Evolutionary conservation across 92 coral and sea anemone genomes (phyloP), one percentile per base, ranked within the genome.

Genomic region (Bergia puertoricense): DNA sequence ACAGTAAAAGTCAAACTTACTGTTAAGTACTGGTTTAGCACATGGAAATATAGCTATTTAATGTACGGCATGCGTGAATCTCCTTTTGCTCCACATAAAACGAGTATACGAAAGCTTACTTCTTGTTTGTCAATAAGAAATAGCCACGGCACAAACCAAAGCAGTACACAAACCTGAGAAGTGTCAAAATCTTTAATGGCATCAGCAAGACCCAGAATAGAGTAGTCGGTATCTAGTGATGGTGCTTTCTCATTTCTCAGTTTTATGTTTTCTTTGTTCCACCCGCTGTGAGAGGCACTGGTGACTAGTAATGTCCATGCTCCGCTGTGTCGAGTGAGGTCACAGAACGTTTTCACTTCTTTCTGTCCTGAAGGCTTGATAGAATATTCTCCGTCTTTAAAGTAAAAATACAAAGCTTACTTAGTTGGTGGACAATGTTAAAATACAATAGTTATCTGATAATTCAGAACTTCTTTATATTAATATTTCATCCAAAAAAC

Each of bases 171-270:
- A 13, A 91, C 93, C 88, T 91, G 89, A 11, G 91, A 89, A 15
- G 59, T 9, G 65, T 91, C 93, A 74, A 80, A 77, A 46, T 78
- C 89, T 45, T 91, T 91, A 4, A 91, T 91, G 5, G 89, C 76
- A 59, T 91, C 93, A 48, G 89, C 89, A n/a, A 67, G 68, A 22
- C 68, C 90, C 38, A 91, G 91, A 38, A 91, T 91, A 8, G 93
- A 91, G 80, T 51, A 93, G 67, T 93, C 91, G n/a, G 72, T 42
- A 14, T 75, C 59, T 14, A 85, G 88, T 11, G 93, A 88, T 22
- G 92, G 94, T 45, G 38, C 13, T 16, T 77, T 45, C 37, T 44
- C 81, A 37, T 79, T 79, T 45, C 68, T 79, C n/a, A 50, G 45
- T 59, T 79, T 50, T 1, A 79, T 18, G n/a, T 79, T 79, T 2